phyloP scores from a whole-genome alignment of 1,140 invertebrate genomes.

The Rhyzopertha dominica region DNA sequence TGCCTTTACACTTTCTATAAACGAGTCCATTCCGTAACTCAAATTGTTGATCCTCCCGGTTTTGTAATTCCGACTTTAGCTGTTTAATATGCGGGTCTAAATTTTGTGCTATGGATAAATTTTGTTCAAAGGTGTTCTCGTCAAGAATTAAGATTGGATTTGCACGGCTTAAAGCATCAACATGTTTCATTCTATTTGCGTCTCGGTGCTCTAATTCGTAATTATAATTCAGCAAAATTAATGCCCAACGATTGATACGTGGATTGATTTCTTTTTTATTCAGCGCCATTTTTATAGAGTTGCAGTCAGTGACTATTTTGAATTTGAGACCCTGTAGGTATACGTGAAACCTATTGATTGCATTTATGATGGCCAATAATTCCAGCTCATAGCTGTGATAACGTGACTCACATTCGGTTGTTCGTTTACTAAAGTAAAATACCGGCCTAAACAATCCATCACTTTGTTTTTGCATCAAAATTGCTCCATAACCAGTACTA shows the following conservation, averaged over 20 bases:
- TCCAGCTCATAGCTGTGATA: constrained; percentile 46
- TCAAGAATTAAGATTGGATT: constrained; percentile 8
- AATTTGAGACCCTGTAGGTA: constrained; percentile 46
- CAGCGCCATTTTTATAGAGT: constrained; percentile 27
- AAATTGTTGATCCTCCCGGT: too few species aligned
- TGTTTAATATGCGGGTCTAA: constrained; percentile 4
- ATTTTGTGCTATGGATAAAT: constrained; percentile 9
- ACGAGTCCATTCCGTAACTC: constrained; percentile 19
- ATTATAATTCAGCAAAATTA: constrained; percentile 24
- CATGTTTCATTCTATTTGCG: constrained; percentile 31
- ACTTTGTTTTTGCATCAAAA: constrained; percentile 15
- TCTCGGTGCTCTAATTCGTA: constrained; percentile 31
- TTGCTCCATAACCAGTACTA: constrained; percentile 28
- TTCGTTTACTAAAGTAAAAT: constrained; percentile 40
- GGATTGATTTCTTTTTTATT: constrained; percentile 27
- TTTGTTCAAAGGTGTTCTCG: constrained; percentile 15
- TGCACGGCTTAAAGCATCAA: constrained; percentile 35
- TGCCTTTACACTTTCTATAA: constrained; percentile 11
- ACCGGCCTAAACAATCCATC: constrained; percentile 33
- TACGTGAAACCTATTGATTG: constrained; percentile 42
- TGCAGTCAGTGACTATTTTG: constrained; percentile 41
- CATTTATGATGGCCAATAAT: constrained; percentile 44
- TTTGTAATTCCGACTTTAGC: constrained; percentile 8
- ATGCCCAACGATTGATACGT: constrained; percentile 25
- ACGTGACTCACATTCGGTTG: constrained; percentile 40